These are phyloP conservation scores for Synergus laeviventris DNA, from an alignment of 2,888 invertebrate genomes.

Conservation along the genomic window DNA sequence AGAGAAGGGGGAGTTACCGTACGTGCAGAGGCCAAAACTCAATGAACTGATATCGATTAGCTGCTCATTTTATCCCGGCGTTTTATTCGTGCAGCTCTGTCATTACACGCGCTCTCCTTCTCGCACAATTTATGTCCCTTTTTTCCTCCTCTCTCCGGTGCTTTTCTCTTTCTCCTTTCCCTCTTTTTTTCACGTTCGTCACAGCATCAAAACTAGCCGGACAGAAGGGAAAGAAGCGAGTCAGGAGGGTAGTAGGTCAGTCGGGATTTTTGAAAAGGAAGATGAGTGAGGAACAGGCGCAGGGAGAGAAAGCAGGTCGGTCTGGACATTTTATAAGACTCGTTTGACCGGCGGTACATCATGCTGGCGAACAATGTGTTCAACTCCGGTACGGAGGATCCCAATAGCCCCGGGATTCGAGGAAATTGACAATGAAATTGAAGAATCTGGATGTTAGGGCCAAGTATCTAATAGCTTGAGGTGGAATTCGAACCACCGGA, in stretches of 20 bases:
- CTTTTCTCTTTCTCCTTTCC: constrained; percentile 51
- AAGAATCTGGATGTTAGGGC: no score
- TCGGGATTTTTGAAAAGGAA: constrained; percentile 60
- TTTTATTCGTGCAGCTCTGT: constrained; percentile 56
- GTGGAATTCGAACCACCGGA: no score
- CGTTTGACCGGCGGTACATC: constrained; percentile 48
- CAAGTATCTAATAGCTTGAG: no score
- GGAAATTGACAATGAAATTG: background rate
- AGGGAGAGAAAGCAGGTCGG: constrained; percentile 61
- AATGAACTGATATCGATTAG: constrained; percentile 72
- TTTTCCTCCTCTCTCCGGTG: constrained; percentile 50
- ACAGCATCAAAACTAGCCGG: constrained; percentile 52
- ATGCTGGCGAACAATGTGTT: background rate
- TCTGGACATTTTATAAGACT: constrained; percentile 56
- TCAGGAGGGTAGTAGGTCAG: constrained; percentile 73
- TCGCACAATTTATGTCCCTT: constrained; percentile 43
- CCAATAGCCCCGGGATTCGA: background rate
- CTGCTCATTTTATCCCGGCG: constrained; percentile 67
- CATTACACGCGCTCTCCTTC: constrained; percentile 44
- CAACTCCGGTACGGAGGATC: background rate
- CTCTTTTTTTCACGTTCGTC: constrained; percentile 52
- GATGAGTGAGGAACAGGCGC: constrained; percentile 48
- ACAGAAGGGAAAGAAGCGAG: constrained; percentile 61
- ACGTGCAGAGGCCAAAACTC: constrained; percentile 68
- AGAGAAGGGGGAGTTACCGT: constrained; percentile 48